A percentile compares a stretch with the other conserved stretches of the same genome.
These are phyloP conservation scores for Leucoma salicis DNA, from an alignment of 2,888 invertebrate species.

Conservation along the genomic window DNA sequence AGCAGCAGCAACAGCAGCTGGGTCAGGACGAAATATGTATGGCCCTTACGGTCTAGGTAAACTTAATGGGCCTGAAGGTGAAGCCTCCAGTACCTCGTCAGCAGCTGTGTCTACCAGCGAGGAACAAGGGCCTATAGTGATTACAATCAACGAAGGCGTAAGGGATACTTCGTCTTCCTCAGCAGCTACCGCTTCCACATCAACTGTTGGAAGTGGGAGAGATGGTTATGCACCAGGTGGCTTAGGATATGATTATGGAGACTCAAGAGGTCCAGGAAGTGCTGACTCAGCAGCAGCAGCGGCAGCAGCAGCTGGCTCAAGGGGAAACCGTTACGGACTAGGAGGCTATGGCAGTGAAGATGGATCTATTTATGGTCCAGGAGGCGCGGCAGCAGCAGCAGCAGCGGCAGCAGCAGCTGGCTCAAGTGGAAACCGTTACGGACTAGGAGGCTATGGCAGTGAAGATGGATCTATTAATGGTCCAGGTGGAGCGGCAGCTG, in stretches of 20 bases:
- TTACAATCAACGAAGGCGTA: neutral
- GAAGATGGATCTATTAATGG: neutral
- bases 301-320: neutral
- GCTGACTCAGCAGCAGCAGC: neutral
- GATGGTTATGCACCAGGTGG: neutral
- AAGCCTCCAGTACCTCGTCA: neutral
- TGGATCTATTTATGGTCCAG: neutral
- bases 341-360: neutral
- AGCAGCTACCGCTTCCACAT: neutral
- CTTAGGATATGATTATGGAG: neutral
- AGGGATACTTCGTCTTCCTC: neutral
- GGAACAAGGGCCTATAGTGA: neutral
- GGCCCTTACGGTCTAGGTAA: neutral
- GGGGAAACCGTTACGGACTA: too few species aligned
- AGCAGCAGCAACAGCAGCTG: conserved; percentile 1
- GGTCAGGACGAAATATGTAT: neutral
- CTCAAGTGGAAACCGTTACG: neutral
- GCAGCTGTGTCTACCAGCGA: too few species aligned
- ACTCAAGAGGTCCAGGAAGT: neutral
- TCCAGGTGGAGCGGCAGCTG: conserved; percentile 2
- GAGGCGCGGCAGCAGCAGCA: neutral
- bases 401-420: conserved; percentile 2
- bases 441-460: conserved; percentile 3
- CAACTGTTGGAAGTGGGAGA: neutral
- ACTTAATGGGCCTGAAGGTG: neutral